Conservation (phyloP, 2,888 invertebrate genomes). For the Brachypterus glaber region DNA sequence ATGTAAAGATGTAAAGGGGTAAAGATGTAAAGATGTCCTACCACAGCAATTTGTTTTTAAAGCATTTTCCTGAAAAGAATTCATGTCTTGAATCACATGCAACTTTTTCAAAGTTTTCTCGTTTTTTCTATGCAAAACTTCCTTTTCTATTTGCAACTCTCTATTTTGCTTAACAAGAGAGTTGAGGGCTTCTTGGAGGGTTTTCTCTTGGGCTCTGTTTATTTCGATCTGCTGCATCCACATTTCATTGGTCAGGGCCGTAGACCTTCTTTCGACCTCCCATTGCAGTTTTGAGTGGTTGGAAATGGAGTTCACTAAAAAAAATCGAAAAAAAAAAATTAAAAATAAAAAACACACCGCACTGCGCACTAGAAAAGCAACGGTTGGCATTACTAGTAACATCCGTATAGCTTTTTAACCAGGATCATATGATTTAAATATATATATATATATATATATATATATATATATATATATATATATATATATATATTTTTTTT, state of each 20-base stretch:
- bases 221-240: conserved; percentile 32
- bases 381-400: too few species aligned
- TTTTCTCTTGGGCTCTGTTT: conserved; percentile 26
- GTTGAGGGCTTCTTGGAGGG: conserved; percentile 28
- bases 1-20: too few species aligned
- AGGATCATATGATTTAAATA: too few species aligned
- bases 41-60: neutral
- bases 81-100: neutral
- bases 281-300: conserved; percentile 28
- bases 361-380: too few species aligned
- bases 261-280: conserved; percentile 29
- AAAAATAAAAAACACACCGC: too few species aligned
- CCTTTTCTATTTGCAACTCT: conserved; percentile 31
- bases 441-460: too few species aligned
- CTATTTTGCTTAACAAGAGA: conserved; percentile 32
- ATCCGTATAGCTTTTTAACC: too few species aligned
- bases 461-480: too few species aligned
- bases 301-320: conserved; percentile 26
- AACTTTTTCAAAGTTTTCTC: conserved; percentile 11
- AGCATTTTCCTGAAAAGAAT: neutral
- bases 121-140: conserved; percentile 25
- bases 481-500: too few species aligned
- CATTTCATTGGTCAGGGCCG: conserved; percentile 30
- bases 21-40: neutral
- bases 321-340: neutral